These are phyloP conservation scores for Leptinotarsa peninsularis DNA, from an alignment of 2,888 invertebrate genomes.

Conservation along the genomic window DNA sequence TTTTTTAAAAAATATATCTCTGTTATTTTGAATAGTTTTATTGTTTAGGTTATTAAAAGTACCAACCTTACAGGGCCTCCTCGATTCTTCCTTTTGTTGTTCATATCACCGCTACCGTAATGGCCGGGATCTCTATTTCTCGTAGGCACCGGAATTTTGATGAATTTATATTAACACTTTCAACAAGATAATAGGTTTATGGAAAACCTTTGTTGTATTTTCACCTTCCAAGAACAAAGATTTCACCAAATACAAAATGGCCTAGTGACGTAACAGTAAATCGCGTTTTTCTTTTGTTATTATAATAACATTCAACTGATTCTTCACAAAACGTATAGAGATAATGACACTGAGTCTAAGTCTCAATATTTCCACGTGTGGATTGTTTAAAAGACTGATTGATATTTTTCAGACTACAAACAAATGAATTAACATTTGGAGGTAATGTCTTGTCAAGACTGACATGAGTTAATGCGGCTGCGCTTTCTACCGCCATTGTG, in stretches of 20 bases:
- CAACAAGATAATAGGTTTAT: slow-evolving; percentile 57
- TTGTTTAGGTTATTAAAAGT: slow-evolving; percentile 43
- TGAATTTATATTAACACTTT: slow-evolving; percentile 53
- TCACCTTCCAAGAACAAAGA: slow-evolving; percentile 56
- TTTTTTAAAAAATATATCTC: too few species aligned
- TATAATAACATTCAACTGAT: slow-evolving; percentile 47
- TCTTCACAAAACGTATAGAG: slow-evolving; percentile 43
- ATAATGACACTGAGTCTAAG: slow-evolving; percentile 44
- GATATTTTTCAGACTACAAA: slow-evolving; percentile 54
- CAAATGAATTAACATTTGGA: slow-evolving; percentile 54
- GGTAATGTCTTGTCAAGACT: slow-evolving; percentile 55
- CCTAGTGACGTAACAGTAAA: slow-evolving; percentile 66
- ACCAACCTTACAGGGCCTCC: slow-evolving; percentile 80
- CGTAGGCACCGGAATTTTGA: slow-evolving; percentile 90
- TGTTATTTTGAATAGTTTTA: background rate
- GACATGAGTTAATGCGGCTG: slow-evolving; percentile 42
- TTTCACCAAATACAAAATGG: slow-evolving; percentile 64
- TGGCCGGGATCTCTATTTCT: slow-evolving; percentile 84
- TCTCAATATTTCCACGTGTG: slow-evolving; percentile 43
- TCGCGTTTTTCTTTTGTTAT: slow-evolving; percentile 56
- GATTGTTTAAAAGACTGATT: slow-evolving; percentile 52
- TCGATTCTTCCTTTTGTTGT: slow-evolving; percentile 87
- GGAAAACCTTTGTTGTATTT: slow-evolving; percentile 54
- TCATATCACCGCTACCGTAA: slow-evolving; percentile 79
- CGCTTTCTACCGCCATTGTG: slow-evolving; percentile 40